Conservation (phyloP, 1,140 invertebrate genomes). For the Papilio machaon region DNA sequence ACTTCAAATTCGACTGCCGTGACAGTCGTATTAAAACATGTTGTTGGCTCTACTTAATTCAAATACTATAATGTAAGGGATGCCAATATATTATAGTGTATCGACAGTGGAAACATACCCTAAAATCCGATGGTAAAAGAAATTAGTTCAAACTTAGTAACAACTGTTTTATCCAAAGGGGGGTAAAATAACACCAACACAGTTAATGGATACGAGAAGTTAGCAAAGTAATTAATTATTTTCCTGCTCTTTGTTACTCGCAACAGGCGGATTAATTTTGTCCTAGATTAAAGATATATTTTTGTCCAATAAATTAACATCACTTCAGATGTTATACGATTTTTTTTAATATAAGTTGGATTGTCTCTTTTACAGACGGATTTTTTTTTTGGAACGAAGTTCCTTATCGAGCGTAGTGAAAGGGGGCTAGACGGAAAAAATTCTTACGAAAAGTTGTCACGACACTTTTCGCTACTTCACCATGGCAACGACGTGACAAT, state of each 20-base stretch:
- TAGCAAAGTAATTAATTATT: conserved; percentile 21
- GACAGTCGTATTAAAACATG: too few relatives aligned
- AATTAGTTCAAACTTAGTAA: background rate
- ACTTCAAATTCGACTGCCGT: background rate
- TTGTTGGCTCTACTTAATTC: too few relatives aligned
- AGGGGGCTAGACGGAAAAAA: too few relatives aligned
- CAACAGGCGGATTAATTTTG: conserved; percentile 7
- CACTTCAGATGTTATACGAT: background rate
- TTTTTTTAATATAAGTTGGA: too few relatives aligned
- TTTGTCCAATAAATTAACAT: background rate
- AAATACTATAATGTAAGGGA: too few relatives aligned
- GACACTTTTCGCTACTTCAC: too few relatives aligned
- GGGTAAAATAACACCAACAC: background rate
- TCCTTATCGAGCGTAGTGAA: too few relatives aligned
- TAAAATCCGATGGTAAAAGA: background rate
- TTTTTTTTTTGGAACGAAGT: too few relatives aligned
- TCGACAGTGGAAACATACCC: background rate
- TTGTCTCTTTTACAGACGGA: too few relatives aligned
- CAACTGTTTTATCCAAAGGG: conserved; percentile 7
- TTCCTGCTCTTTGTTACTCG: conserved; percentile 14
- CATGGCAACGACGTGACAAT: too few relatives aligned
- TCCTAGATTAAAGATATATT: background rate
- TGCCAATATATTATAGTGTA: background rate
- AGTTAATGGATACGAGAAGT: conserved; percentile 17
- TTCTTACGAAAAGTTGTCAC: too few relatives aligned